Evolutionary conservation across 1,140 invertebrate species (phyloP).

Genomic region (Phocides pigmalion): DNA sequence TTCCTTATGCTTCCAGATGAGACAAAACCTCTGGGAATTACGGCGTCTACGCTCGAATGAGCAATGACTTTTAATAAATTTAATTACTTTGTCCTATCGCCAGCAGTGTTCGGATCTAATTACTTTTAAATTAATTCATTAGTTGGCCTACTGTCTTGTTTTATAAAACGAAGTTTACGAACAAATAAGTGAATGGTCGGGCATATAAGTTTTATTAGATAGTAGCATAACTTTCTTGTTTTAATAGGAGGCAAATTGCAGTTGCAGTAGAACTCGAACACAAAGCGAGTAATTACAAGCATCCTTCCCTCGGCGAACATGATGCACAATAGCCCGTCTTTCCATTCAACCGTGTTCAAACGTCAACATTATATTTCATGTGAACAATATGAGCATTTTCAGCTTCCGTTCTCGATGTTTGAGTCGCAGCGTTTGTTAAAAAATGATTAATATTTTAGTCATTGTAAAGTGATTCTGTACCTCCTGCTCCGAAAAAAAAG

Average conservation of each 20-base stretch:
- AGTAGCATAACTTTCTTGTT: neutral
- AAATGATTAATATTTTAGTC: too few relatives aligned
- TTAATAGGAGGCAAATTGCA: slow-evolving; percentile 3
- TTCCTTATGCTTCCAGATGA: neutral
- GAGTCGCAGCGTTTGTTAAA: too few relatives aligned
- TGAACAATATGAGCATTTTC: slow-evolving; percentile 4
- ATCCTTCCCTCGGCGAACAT: slow-evolving; percentile 20
- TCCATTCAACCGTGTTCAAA: slow-evolving; percentile 29
- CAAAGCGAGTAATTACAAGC: slow-evolving; percentile 30
- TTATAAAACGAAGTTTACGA: neutral
- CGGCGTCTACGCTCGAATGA: neutral
- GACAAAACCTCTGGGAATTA: neutral
- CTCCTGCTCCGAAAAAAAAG: neutral
- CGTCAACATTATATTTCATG: slow-evolving; percentile 18
- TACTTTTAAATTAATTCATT: neutral
- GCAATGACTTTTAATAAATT: slow-evolving; percentile 3
- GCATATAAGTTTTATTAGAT: neutral
- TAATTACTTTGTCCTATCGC: neutral
- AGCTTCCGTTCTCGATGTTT: neutral
- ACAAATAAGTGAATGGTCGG: neutral
- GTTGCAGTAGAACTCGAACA: slow-evolving; percentile 17
- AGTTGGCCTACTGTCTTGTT: neutral
- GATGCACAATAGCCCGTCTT: slow-evolving; percentile 23
- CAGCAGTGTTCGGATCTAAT: neutral
- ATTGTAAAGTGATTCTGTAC: too few relatives aligned